These are phyloP conservation scores for Chirona hameri DNA, from an alignment of 2,888 invertebrate species.

Conservation along the genomic window DNA sequence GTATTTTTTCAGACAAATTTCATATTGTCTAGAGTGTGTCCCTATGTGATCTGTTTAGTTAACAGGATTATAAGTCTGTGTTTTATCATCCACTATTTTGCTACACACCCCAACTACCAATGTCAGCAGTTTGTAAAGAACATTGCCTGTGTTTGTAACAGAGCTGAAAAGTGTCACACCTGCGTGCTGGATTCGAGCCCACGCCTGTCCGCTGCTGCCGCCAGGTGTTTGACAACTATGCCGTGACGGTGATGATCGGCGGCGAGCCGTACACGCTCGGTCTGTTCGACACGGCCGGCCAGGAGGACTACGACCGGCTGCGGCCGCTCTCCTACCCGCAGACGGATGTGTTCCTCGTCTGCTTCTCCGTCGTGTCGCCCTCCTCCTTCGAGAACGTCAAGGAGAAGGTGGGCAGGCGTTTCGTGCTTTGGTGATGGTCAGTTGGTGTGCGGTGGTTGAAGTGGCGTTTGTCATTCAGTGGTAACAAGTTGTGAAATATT, in stretches of 20 bases:
- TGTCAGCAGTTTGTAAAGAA: not conserved
- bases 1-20: too few relatives aligned
- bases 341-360: conserved; percentile 98
- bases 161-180: too few relatives aligned
- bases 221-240: conserved; percentile 92
- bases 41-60: too few relatives aligned
- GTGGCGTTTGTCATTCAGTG: too few relatives aligned
- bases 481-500: too few relatives aligned
- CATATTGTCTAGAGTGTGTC: too few relatives aligned
- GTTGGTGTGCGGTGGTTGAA: too few relatives aligned
- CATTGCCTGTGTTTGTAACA: not conserved
- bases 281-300: conserved; percentile 99
- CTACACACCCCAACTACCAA: not conserved
- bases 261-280: conserved; percentile 98
- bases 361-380: conserved; percentile 98
- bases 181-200: not conserved
- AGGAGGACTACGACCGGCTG: too few relatives aligned
- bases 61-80: too few relatives aligned
- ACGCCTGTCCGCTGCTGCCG: conserved; percentile 35
- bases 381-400: conserved; percentile 99
- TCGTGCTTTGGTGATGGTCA: too few relatives aligned
- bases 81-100: not conserved
- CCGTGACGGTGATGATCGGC: conserved; percentile 99
- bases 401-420: conserved; percentile 81
- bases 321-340: conserved; percentile 97